These are phyloP conservation scores for Sipha maydis DNA, from an alignment of 2,888 invertebrate genomes.

Conservation along the genomic window DNA sequence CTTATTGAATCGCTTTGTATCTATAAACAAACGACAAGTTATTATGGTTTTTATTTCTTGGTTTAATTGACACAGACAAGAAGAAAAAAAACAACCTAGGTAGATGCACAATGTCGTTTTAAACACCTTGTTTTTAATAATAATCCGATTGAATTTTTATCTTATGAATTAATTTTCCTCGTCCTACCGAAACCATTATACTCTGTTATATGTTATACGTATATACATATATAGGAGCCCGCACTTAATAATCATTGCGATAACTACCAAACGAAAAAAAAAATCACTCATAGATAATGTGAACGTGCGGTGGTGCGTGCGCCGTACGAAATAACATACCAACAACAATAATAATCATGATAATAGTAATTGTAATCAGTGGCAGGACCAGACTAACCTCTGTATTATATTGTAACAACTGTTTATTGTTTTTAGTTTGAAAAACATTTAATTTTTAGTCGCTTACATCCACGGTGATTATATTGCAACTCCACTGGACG, in stretches of 20 bases:
- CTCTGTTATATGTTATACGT: too few species aligned
- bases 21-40: not conserved
- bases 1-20: too few species aligned
- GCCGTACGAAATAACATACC: not conserved
- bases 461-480: too few species aligned
- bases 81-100: not conserved
- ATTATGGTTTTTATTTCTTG: not conserved
- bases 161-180: slow-evolving; percentile 15
- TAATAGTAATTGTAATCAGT: not conserved
- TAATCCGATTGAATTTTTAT: not conserved
- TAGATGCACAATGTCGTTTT: not conserved
- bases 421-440: too few species aligned
- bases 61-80: not conserved
- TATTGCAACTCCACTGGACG: too few species aligned
- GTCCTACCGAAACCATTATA: not conserved
- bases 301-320: not conserved
- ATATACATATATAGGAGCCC: not conserved
- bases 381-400: not conserved
- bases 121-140: slow-evolving; percentile 22
- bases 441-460: too few species aligned
- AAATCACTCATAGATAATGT: not conserved
- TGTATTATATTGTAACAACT: too few species aligned
- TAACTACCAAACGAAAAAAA: not conserved
- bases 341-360: not conserved
- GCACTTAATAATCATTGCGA: not conserved